These are phyloP conservation scores for Oreochromis tanganicae DNA, from an alignment of 2,113 vertebrate genomes.

Conservation along the genomic window DNA sequence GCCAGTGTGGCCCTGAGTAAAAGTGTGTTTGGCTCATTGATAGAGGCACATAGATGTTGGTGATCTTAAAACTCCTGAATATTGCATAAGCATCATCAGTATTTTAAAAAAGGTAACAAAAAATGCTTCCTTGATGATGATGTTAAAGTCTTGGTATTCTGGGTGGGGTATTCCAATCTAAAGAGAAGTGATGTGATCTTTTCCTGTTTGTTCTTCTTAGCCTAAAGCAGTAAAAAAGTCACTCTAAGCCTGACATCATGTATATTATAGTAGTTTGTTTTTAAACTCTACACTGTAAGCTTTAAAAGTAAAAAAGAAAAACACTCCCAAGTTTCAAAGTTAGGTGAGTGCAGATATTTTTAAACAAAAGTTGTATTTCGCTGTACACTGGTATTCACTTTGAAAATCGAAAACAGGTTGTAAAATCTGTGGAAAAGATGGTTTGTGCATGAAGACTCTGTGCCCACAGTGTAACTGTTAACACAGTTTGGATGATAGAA, in stretches of 20 bases:
- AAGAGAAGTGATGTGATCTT: background rate
- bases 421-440: background rate
- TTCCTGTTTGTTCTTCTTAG: background rate
- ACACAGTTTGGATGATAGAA: background rate
- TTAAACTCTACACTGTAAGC: background rate
- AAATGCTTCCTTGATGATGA: background rate
- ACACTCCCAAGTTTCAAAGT: background rate
- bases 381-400: background rate
- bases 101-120: background rate
- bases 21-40: background rate
- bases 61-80: background rate
- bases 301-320: background rate
- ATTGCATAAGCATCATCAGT: background rate
- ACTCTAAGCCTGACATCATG: fast-evolving
- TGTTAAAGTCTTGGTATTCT: background rate
- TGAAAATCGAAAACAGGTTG: background rate
- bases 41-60: background rate
- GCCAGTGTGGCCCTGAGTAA: background rate
- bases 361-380: background rate
- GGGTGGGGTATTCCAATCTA: background rate
- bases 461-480: background rate
- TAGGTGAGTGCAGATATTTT: background rate
- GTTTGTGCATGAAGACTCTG: background rate
- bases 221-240: background rate
- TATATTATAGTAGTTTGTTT: background rate